These are phyloP conservation scores for Drosophila limbata DNA, from an alignment of 2,888 invertebrate genomes.

Conservation along the genomic window DNA sequence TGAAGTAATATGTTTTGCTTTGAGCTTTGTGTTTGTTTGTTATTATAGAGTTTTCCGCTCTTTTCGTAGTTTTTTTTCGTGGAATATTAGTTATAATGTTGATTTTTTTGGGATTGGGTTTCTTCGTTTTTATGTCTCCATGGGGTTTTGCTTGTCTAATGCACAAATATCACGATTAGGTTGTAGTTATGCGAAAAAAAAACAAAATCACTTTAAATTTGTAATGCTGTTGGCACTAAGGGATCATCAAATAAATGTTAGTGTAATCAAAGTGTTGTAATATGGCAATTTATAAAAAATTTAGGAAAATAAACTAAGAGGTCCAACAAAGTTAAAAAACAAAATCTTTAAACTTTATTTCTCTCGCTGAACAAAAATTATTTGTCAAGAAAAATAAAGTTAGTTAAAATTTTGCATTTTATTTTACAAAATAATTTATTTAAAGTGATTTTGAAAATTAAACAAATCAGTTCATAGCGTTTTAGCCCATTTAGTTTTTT, in stretches of 20 bases:
- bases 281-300: not conserved
- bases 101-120: slow-evolving; percentile 39
- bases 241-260: slow-evolving; percentile 15
- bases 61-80: slow-evolving; percentile 40
- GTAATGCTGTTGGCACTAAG: slow-evolving; percentile 21
- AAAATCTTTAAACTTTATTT: not conserved
- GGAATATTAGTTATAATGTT: slow-evolving; percentile 64
- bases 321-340: not conserved
- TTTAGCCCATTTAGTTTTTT: not conserved
- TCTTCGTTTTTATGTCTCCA: slow-evolving; percentile 50
- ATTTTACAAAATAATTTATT: not conserved
- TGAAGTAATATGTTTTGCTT: slow-evolving; percentile 56
- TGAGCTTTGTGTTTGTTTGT: slow-evolving; percentile 31
- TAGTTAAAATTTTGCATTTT: not conserved
- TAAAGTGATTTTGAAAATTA: slow-evolving; percentile 48
- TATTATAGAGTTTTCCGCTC: slow-evolving; percentile 63
- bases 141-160: slow-evolving; percentile 58
- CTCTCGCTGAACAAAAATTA: not conserved
- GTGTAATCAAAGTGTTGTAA: slow-evolving; percentile 13
- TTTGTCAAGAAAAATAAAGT: not conserved
- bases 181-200: slow-evolving; percentile 45
- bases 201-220: slow-evolving; percentile 67
- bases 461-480: not conserved
- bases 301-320: not conserved
- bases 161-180: slow-evolving; percentile 65